A percentile compares a stretch with the other conserved stretches of the same genome.
Conservation (phyloP, 2,797 vertebrate genomes). For the Sorex maritimensis region DNA sequence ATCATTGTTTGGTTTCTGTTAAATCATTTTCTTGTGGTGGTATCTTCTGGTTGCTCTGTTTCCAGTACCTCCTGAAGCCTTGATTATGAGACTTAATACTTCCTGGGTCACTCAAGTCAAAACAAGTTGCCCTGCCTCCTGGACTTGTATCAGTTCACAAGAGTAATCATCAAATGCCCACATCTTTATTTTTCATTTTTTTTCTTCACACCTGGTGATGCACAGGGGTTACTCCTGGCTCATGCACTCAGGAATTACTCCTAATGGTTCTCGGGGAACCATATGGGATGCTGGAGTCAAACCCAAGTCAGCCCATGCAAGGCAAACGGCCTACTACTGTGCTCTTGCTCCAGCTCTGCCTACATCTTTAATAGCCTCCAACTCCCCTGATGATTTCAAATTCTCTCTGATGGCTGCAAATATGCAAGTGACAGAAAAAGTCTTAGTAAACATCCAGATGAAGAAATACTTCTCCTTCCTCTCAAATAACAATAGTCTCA, state of each 20-base stretch:
- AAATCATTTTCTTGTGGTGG: not conserved
- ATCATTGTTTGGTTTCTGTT: not conserved
- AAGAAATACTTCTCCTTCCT: no score
- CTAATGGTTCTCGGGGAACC: no score
- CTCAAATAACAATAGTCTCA: not conserved
- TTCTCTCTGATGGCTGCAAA: not conserved
- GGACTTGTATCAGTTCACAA: not conserved
- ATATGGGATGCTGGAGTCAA: no score
- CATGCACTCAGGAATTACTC: no score
- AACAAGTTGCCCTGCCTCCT: not conserved
- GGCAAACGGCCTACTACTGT: no score
- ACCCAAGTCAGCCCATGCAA: no score
- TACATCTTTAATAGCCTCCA: not conserved
- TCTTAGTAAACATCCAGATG: not conserved
- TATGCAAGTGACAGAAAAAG: not conserved
- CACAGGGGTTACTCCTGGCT: no score
- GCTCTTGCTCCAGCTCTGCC: no score
- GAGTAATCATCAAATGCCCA: not conserved
- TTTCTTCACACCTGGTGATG: no score
- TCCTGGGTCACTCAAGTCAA: not conserved
- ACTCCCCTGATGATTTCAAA: not conserved
- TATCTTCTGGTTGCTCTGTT: not conserved
- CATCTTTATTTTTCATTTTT: not conserved
- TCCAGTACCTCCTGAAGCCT: not conserved
- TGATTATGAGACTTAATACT: not conserved